Percentiles rank a stretch among this genome's conserved stretches.
Evolutionary conservation across 2,113 vertebrate species (phyloP).

Genomic region (Alethe diademata): DNA sequence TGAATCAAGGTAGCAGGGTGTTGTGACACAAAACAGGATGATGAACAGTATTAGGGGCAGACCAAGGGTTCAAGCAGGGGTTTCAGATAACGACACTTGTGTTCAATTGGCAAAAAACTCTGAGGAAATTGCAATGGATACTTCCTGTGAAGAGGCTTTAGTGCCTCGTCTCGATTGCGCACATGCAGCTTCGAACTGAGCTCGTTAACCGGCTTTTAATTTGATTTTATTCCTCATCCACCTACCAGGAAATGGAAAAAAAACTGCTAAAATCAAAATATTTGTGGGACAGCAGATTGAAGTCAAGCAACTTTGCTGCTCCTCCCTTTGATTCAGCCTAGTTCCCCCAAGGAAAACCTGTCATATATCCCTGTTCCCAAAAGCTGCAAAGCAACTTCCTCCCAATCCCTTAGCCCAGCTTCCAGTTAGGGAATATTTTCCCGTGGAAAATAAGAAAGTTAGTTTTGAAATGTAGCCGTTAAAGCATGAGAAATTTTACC

Average conservation of each 20-base stretch:
- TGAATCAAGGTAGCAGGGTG: conserved; percentile 99
- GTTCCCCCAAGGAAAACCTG: neutral
- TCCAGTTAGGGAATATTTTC: neutral
- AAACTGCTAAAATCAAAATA: neutral
- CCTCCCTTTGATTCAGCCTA: neutral
- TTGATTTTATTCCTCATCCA: conserved; percentile 11
- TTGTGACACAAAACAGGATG: conserved; percentile 99
- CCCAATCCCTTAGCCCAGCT: conserved; percentile 2
- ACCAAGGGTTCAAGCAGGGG: conserved; percentile 89
- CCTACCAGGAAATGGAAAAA: conserved; percentile 19
- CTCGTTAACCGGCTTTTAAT: neutral
- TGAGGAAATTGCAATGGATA: conserved; percentile 31
- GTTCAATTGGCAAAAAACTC: conserved; percentile 43
- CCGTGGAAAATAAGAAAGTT: conserved; percentile 13
- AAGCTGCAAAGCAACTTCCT: conserved; percentile 57
- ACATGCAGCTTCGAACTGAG: conserved; percentile 42
- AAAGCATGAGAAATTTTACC: conserved; percentile 64
- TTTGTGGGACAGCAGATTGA: conserved; percentile 26
- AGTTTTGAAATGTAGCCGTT: conserved; percentile 53
- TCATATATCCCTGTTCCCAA: neutral
- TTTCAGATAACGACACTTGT: conserved; percentile 82
- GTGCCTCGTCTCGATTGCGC: conserved; percentile 13
- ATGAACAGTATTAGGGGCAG: conserved; percentile 98
- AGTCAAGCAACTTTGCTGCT: conserved; percentile 2
- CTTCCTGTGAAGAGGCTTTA: conserved; percentile 3